Conservation (phyloP, 2,797 vertebrate species). For the Limosa lapponica region DNA sequence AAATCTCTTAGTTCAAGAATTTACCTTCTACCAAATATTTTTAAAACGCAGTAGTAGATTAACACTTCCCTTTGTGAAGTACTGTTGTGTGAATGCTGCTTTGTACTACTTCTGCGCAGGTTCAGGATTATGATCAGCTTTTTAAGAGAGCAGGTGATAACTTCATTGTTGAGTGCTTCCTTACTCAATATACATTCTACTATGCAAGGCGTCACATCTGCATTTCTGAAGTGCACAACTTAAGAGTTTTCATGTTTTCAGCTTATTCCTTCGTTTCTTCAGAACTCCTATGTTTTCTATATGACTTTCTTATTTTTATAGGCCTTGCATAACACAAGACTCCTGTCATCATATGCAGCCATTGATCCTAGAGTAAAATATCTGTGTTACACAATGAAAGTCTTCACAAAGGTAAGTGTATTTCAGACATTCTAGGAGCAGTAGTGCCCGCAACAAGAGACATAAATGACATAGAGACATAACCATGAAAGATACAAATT, state of each 20-base stretch:
- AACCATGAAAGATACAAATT: background rate
- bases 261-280: background rate
- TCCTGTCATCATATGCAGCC: conserved; percentile 89
- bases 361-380: conserved; percentile 92
- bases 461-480: background rate
- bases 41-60: background rate
- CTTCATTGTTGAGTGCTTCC: background rate
- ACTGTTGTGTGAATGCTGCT: background rate
- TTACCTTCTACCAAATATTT: background rate
- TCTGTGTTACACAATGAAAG: conserved; percentile 97
- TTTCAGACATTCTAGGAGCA: background rate
- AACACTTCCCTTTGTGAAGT: background rate
- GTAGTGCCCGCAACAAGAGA: background rate
- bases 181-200: background rate
- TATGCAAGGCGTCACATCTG: background rate
- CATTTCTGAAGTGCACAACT: background rate
- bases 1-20: background rate
- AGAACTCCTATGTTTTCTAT: background rate
- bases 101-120: background rate
- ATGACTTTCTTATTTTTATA: conserved; percentile 59
- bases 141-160: background rate
- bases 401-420: conserved; percentile 90
- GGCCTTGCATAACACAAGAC: conserved; percentile 93
- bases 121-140: background rate
- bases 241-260: background rate